Conservation (phyloP, 2,888 invertebrate genomes). For the Yponomeuta sedellus region DNA sequence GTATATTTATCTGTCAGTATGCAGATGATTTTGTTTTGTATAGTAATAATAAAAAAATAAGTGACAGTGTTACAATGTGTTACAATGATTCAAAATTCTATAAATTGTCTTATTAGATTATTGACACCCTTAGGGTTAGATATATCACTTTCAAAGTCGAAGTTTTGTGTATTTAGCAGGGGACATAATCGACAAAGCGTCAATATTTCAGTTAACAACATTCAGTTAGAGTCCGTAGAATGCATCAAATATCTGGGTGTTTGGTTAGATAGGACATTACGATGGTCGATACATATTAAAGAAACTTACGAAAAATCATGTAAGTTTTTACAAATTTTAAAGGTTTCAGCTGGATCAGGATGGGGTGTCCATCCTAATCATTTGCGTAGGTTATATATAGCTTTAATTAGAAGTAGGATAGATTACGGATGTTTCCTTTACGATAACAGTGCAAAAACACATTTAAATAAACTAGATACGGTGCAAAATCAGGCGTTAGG, state of each 20-base stretch:
- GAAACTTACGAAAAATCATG: slow-evolving; percentile 18
- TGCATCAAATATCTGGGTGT: slow-evolving; percentile 24
- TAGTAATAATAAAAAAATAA: slow-evolving; percentile 10
- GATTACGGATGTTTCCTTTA: slow-evolving; percentile 27
- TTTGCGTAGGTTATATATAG: slow-evolving; percentile 26
- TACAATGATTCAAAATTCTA: slow-evolving; percentile 17
- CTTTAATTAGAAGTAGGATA: slow-evolving; percentile 27
- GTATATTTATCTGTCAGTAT: slow-evolving; percentile 12
- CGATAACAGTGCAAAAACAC: slow-evolving; percentile 20
- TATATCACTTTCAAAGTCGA: slow-evolving; percentile 24
- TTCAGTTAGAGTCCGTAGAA: slow-evolving; percentile 19
- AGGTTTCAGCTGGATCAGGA: slow-evolving; percentile 22
- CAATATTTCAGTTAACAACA: slow-evolving; percentile 18
- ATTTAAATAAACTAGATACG: slow-evolving; percentile 24
- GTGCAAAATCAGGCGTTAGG: slow-evolving; percentile 26
- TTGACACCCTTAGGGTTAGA: slow-evolving; percentile 22
- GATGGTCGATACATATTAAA: slow-evolving; percentile 26
- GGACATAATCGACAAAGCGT: slow-evolving; percentile 16
- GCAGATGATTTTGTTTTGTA: slow-evolving; percentile 17
- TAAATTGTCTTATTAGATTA: slow-evolving; percentile 19
- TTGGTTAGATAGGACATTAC: slow-evolving; percentile 24
- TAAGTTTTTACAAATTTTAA: slow-evolving; percentile 23
- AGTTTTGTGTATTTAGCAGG: slow-evolving; percentile 25
- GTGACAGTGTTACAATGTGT: background rate
- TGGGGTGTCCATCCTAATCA: slow-evolving; percentile 29